Evolutionary conservation across 2,113 vertebrate species (phyloP), one percentile per base, ranked within the genome.

Genomic region (Anseranas semipalmata): DNA sequence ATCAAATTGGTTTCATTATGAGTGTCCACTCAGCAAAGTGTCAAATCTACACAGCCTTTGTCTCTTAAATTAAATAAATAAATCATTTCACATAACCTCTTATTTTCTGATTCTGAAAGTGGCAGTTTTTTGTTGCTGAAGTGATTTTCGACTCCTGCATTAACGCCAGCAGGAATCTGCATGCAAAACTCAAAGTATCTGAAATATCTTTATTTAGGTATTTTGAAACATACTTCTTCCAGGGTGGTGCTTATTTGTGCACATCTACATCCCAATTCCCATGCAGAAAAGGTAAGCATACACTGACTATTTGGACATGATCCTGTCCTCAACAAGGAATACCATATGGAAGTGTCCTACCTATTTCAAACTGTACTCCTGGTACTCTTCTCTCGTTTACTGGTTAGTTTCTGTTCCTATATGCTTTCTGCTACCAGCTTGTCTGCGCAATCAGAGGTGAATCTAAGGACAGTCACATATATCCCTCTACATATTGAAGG

Each of bases 361-460:
- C 45, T 52, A 16, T 37, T 86, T 70, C 45, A 63, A 63, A 78
- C 2, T 35, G 35, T 33, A 20, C 9, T 90, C 43, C 15, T 72
- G 16, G 27, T 37, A 28, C 50, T 74, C n/a, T 45, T 82, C 25
- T 53, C 39, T 87, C 25, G 3, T 92, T 76, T 90, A 80, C 11
- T 74, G 37, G 20, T 58, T 89, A 56, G 74, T 71, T 88, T 82
- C 59, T 86, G n/a, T 41, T 92, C 20, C 33, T 55, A 22, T 39
- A 45, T 43, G 67, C 78, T 80, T 90, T 92, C 79, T 96, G 43
- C 62, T 58, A 85, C 37, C n/a, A 79, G 73, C 73, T 62, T 84
- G 67, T 80, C 79, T 89, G 52, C 48, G 58, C 65, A 78, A 65
- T 72, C 76, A 89, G 66, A 84, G 56, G 92, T 85, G 73, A 96